Evolutionary conservation across 2,113 vertebrate genomes (phyloP).

Genomic region (Pteropus alecto): DNA sequence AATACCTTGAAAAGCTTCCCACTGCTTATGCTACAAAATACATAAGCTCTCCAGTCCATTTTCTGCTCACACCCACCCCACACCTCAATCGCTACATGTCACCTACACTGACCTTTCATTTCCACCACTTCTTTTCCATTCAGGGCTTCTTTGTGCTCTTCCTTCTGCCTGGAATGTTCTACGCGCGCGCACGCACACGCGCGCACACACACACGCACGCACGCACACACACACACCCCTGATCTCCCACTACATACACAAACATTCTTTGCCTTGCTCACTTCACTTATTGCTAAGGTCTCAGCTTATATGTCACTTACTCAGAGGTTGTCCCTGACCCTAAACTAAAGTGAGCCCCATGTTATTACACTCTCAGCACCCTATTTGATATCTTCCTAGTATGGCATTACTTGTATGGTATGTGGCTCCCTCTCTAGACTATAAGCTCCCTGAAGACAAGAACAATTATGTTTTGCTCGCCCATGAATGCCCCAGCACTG

Average conservation of each 20-base stretch:
- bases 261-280: not conserved
- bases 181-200: no score
- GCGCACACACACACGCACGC: not conserved
- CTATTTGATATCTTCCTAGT: not conserved
- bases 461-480: not conserved
- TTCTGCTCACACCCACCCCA: not conserved
- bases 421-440: not conserved
- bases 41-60: not conserved
- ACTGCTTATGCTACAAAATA: not conserved
- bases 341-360: not conserved
- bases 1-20: slow-evolving; percentile 1
- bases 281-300: not conserved
- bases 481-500: not conserved
- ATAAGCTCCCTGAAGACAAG: not conserved
- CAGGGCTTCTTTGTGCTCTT: not conserved
- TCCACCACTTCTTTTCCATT: not conserved
- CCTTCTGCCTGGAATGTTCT: not conserved
- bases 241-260: not conserved
- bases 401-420: not conserved
- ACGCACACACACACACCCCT: not conserved
- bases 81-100: not conserved
- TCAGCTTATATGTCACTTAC: not conserved
- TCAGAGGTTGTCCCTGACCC: not conserved
- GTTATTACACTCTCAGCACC: not conserved
- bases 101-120: not conserved